Conservation (phyloP, 2,888 invertebrate genomes). For the Drosophila histrio region DNA sequence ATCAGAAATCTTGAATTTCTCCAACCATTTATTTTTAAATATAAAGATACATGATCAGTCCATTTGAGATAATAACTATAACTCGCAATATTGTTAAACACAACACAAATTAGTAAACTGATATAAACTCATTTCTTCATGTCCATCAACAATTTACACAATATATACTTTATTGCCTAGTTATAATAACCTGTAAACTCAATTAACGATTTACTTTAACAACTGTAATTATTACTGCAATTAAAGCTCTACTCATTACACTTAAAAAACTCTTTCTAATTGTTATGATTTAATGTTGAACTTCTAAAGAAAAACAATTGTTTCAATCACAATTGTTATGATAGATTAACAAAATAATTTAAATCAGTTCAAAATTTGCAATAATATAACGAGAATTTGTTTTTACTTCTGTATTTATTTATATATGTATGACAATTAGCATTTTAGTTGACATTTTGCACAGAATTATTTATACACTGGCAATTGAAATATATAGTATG, state of each 20-base stretch:
- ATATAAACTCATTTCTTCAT: too few species aligned
- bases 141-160: too few species aligned
- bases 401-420: constrained; percentile 3
- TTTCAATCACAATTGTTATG: not conserved
- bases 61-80: too few species aligned
- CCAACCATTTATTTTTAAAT: too few species aligned
- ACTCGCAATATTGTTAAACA: too few species aligned
- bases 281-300: not conserved
- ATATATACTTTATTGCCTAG: too few species aligned
- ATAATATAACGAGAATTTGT: constrained; percentile 16
- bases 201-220: too few species aligned
- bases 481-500: constrained; percentile 4
- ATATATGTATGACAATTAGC: constrained; percentile 13
- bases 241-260: not conserved
- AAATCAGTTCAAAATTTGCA: constrained; percentile 39
- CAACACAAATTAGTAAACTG: too few species aligned
- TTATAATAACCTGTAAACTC: too few species aligned
- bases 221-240: too few species aligned
- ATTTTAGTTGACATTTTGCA: constrained; percentile 20
- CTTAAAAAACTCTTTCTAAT: not conserved
- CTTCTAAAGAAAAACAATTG: not conserved
- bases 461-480: constrained; percentile 28
- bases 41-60: too few species aligned
- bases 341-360: not conserved
- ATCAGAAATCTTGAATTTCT: too few species aligned